A percentile compares a stretch with the other conserved stretches of the same genome.
Evolutionary conservation across 1,140 invertebrate genomes (phyloP).

Genomic region (Teleogryllus occipitalis): DNA sequence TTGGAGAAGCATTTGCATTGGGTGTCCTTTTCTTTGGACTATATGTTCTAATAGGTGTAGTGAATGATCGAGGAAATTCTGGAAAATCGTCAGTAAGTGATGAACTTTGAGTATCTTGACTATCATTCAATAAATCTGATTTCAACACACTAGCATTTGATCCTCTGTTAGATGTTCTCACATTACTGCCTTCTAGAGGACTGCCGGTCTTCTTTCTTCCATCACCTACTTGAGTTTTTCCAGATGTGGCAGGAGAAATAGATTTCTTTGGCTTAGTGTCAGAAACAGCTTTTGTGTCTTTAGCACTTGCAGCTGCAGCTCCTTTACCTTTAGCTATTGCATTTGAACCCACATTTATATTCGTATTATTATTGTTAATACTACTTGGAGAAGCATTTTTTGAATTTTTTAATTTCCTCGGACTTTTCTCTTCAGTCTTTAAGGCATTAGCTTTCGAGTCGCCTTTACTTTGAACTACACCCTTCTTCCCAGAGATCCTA

Average conservation of each 20-base stretch:
- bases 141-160: background rate
- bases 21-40: constrained; percentile 16
- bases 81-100: background rate
- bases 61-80: constrained; percentile 9
- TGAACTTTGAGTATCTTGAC: background rate
- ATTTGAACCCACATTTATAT: background rate
- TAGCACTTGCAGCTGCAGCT: background rate
- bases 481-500: constrained; percentile 5
- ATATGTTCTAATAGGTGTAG: constrained; percentile 16
- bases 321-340: background rate
- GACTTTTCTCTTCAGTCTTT: constrained; percentile 8
- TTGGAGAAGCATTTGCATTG: constrained; percentile 33
- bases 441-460: background rate
- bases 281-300: background rate
- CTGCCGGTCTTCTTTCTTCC: background rate
- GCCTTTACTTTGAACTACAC: too few relatives aligned
- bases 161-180: background rate
- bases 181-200: background rate
- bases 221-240: background rate
- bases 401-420: constrained; percentile 5
- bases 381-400: background rate
- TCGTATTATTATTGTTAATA: background rate
- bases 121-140: background rate
- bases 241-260: background rate
- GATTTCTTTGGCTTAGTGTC: background rate